These are phyloP conservation scores for Peromyscus aztecus DNA, from an alignment of 2,797 vertebrate genomes.

Conservation along the genomic window DNA sequence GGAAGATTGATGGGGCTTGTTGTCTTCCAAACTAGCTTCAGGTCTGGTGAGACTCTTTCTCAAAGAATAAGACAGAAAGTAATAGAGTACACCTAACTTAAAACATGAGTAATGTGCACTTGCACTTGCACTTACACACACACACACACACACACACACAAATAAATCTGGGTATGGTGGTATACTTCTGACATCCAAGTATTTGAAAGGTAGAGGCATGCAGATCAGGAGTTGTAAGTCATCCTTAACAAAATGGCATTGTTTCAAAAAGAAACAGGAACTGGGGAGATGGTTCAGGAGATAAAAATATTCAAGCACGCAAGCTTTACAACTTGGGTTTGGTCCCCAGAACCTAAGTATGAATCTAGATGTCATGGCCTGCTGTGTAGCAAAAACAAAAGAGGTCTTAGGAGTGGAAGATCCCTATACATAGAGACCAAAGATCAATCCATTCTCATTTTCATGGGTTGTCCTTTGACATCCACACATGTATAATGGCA, in stretches of 20 bases:
- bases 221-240: not conserved
- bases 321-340: not conserved
- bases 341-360: not conserved
- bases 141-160: not conserved
- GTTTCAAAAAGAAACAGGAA: not conserved
- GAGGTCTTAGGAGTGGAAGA: not conserved
- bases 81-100: not conserved
- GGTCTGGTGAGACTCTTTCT: not conserved
- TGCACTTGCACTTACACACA: too few relatives aligned
- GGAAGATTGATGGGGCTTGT: not conserved
- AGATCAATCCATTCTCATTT: not conserved
- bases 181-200: not conserved
- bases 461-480: not conserved
- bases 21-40: not conserved
- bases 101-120: not conserved
- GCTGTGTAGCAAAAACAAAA: not conserved
- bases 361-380: not conserved
- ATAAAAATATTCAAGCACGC: not conserved
- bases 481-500: not conserved
- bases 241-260: not conserved
- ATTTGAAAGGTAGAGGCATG: not conserved
- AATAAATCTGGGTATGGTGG: not conserved
- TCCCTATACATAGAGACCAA: not conserved
- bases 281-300: not conserved
- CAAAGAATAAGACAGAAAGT: not conserved